Evolutionary conservation across 2,797 vertebrate genomes (phyloP), one percentile per base, ranked within the genome.

Genomic region (Notoglanidium macrostoma): DNA sequence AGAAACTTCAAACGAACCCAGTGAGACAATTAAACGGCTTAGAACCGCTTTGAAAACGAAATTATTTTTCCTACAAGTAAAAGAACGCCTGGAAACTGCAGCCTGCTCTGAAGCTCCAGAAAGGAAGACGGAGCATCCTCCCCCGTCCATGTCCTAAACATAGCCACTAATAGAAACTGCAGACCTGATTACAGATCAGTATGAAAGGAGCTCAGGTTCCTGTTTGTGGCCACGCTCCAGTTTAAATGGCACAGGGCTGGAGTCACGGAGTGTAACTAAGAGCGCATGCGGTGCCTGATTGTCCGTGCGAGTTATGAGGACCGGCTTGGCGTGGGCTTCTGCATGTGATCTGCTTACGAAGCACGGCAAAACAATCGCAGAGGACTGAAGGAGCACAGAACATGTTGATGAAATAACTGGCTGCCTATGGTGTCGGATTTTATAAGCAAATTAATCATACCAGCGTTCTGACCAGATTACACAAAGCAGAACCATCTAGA

Each of bases 161-260:
- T 84, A 87, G 81, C 72, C 32, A 11, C 78, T 83, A 68, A 84
- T 77, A 55, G 59, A 87, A 57, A 63, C 21, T 55, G 55, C 86
- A 77, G 73, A 29, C 65, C 82, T 84, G 74, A 89, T 88, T 85
- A 83, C 65, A 86, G 86, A 89, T 79, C 67, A 87, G 87, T 23
- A 46, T 8, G 61, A 88, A 85, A 86, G n/a, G 35, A 10, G 59
- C 70, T 76, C 55, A 44, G 81, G 85, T 89, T 83, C 70, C 80
- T 59, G 55, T 85, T 76, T 77, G 68, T 82, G 57, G 85, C 70
- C 12, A 32, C 5, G 12, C 82, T 70, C 73, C 61, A 68, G 73
- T 73, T 87, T 77, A 88, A 85, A 65, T 63, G 54, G 55, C 72
- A 77, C 77, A 87, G 51, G 40, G 32, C 54, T 84, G 49, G 23